Conservation (phyloP, 2,888 invertebrate species). For the Drosophila aldrichi region DNA sequence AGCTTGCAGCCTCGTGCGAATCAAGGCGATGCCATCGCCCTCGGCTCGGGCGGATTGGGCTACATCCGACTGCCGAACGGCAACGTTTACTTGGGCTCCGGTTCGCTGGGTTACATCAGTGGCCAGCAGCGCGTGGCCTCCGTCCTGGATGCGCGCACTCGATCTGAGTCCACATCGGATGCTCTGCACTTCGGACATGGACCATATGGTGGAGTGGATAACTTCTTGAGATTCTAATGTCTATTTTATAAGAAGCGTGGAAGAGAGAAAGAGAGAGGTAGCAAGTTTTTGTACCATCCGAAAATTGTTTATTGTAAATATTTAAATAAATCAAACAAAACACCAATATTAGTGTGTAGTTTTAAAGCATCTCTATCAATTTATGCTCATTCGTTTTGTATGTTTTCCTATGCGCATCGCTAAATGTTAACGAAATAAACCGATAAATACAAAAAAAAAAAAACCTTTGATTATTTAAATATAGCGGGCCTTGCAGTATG, state of each 20-base stretch:
- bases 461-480: neutral
- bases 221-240: slow-evolving; percentile 65
- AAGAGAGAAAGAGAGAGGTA: neutral
- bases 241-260: neutral
- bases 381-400: slow-evolving; percentile 31
- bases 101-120: slow-evolving; percentile 84
- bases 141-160: slow-evolving; percentile 80
- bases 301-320: slow-evolving; percentile 66
- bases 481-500: neutral
- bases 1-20: slow-evolving; percentile 52
- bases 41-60: slow-evolving; percentile 85
- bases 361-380: slow-evolving; percentile 45
- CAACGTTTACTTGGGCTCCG: slow-evolving; percentile 84
- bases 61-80: slow-evolving; percentile 84
- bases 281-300: slow-evolving; percentile 44
- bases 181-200: slow-evolving; percentile 84
- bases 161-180: slow-evolving; percentile 79
- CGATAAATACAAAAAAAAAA: neutral
- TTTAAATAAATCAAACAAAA: slow-evolving; percentile 57
- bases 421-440: slow-evolving; percentile 52
- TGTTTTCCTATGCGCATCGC: slow-evolving; percentile 49
- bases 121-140: slow-evolving; percentile 79
- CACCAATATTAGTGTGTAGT: slow-evolving; percentile 45
- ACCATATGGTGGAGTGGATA: slow-evolving; percentile 68
- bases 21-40: slow-evolving; percentile 73